phyloP scores from a whole-genome alignment of 2,113 vertebrate genomes.

The Elgaria multicarinata region DNA sequence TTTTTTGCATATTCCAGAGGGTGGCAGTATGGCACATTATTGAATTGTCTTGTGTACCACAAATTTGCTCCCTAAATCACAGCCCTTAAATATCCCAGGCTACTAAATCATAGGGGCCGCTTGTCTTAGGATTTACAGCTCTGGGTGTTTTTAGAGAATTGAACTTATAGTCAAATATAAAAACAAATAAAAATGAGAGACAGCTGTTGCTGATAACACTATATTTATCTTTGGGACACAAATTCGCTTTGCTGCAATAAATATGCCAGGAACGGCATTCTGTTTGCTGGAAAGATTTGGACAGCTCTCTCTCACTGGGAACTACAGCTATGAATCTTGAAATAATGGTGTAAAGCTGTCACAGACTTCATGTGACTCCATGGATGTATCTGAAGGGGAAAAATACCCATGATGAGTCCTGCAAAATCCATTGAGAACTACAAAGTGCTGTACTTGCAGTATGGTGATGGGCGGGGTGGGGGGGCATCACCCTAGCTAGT shows the following conservation, averaged over 20 bases:
- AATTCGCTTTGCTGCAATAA: conserved; percentile 69
- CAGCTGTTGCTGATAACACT: conserved; percentile 64
- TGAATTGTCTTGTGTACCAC: conserved; percentile 61
- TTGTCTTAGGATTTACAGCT: conserved; percentile 67
- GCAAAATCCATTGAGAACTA: conserved; percentile 1
- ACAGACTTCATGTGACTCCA: conserved; percentile 69
- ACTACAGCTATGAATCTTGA: conserved; percentile 67
- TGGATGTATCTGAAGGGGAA: conserved; percentile 64
- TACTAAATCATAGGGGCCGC: conserved; percentile 49
- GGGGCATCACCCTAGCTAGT: background rate
- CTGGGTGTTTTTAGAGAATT: conserved; percentile 64
- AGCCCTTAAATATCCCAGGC: background rate
- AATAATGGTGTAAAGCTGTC: conserved; percentile 66
- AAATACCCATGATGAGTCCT: background rate
- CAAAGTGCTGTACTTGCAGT: conserved; percentile 3
- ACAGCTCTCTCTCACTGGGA: conserved; percentile 54
- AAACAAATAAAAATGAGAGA: conserved; percentile 70
- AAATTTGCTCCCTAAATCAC: conserved; percentile 67
- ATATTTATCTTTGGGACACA: conserved; percentile 72
- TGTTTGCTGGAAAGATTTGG: conserved; percentile 61
- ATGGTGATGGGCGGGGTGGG: background rate
- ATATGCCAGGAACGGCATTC: conserved; percentile 63
- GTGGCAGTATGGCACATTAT: conserved; percentile 66
- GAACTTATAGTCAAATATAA: conserved; percentile 67
- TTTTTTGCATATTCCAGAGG: conserved; percentile 66